Base-by-base conservation (phyloP, 1,140 invertebrate species). In the Pseudomyrmex gracilis region DNA sequence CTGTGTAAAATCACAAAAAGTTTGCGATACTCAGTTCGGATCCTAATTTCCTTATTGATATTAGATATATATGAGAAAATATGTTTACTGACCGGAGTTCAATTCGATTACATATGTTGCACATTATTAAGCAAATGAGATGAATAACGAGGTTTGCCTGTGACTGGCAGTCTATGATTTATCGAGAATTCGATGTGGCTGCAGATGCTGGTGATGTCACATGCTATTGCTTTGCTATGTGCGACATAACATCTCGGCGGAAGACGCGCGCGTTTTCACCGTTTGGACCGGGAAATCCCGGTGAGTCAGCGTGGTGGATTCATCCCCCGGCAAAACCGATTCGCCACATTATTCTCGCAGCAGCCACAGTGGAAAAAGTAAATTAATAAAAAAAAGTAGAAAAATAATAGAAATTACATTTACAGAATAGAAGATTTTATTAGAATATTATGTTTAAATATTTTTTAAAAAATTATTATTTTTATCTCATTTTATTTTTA, bases 61-160 rank as follows among this genome's bases (percentile, higher is more conserved):
- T 57, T 57, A n/a, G n/a, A n/a, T 17, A 8, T 24, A 43, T 1
- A 67, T 63, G 73, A 70, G 57, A 70, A 24, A 57, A 68, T 47
- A n/a, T 60, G 5, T 73, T 73, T 73, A 73, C 47, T 47, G 43
- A 22, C 53, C 2, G 5, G 5, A 45, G 57, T 78, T 53, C n/a
- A 17, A 78, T 47, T 47, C 7, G 20, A 51, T 34, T 34, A 24
- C 1, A 24, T 51, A 24, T 10, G 10, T 63, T 51, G 63, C 17
- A 64, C 68, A 61, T 82, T 49, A 82, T 82, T 82, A 82, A 7
- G 58, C 71, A 76, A 82, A 82, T 76, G 70, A 74, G 68, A 76
- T 82, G 70, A 82, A n/a, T 76, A 73, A 74, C 24, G 70, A 47
- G 9, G 53, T 55, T 70, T 60, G 43, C 34, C 22, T 57, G 63